phyloP scores from a whole-genome alignment of 2,113 vertebrate genomes.

The Sardina pilchardus region DNA sequence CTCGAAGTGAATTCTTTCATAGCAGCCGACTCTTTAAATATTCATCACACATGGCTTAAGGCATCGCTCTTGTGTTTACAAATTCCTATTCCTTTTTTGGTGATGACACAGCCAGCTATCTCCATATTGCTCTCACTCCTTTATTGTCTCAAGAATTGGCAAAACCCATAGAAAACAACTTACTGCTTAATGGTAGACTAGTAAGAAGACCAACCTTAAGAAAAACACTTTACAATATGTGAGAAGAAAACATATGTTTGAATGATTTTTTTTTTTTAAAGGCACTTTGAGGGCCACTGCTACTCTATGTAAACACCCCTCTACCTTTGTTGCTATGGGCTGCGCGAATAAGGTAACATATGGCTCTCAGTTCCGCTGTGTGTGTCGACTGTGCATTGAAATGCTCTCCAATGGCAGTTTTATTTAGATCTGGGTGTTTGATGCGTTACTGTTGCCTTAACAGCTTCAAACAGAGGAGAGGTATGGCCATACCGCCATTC shows the following conservation, averaged over 20 bases:
- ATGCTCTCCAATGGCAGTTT: constrained; percentile 25
- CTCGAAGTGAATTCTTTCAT: constrained; percentile 24
- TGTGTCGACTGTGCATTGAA: constrained; percentile 15
- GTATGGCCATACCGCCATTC: constrained; percentile 11
- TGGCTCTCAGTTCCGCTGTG: not conserved
- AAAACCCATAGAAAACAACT: not conserved
- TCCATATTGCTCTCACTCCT: not conserved
- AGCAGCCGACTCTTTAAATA: constrained; percentile 32
- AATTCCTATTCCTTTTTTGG: not conserved
- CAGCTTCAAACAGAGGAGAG: constrained; percentile 21
- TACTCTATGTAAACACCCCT: not conserved
- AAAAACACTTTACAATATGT: not conserved
- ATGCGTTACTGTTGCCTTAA: constrained; percentile 29
- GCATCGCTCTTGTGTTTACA: constrained; percentile 14
- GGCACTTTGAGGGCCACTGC: not conserved
- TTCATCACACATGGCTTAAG: constrained; percentile 35
- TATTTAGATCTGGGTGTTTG: constrained; percentile 30
- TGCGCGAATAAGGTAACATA: not conserved
- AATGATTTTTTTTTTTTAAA: not conserved
- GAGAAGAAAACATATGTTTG: not conserved
- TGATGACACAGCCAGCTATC: not conserved
- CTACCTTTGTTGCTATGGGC: not conserved
- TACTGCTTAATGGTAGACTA: not conserved
- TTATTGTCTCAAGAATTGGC: not conserved
- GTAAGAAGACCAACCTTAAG: not conserved